Evolutionary conservation across 2,888 invertebrate genomes (phyloP), one percentile per base, ranked within the genome.

Genomic region (Pseudococcus longispinus): DNA sequence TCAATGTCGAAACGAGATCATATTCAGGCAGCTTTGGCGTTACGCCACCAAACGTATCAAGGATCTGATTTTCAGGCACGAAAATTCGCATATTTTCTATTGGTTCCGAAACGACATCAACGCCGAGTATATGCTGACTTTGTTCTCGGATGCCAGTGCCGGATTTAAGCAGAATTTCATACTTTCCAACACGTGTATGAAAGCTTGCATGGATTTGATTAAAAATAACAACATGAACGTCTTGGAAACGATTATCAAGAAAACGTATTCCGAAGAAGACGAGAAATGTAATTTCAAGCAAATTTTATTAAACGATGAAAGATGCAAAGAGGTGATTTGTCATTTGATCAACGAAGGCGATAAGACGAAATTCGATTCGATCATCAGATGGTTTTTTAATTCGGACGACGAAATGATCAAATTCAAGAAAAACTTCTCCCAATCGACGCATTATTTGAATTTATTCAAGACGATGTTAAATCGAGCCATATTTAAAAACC

Each of bases 71-170:
- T 80, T 80, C 42, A 37, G 77, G 11, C 42, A 80, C 42, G 77
- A 80, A 42, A 80, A 80, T 4, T 42, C 77, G 77, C 77, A 80
- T n/a, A 80, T 80, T 42, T 80, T 80, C 23, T 80, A 80, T 9
- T 80, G 77, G 77, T 80, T 80, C 77, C n/a, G 77, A 20, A 80
- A 80, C 77, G 77, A 80, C 42, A 80, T 80, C 77, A 80, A 80
- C 15, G 77, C 77, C 42, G 77, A 80, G 20, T 80, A 80, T 42
- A 80, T 80, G 77, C 77, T 80, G 5, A 80, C 77, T 2, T 20
- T 80, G 9, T 80, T 80, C 77, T 80, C 77, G 5, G 77, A 80
- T 11, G 77, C 77, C 18, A 80, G 77, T 11, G 77, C 23, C 9
- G 42, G 77, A 20, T 80, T 80, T 11, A 80, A 80, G 42, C 77